Evolutionary conservation across 1,140 invertebrate genomes (phyloP).

Genomic region (Orussus abietinus): DNA sequence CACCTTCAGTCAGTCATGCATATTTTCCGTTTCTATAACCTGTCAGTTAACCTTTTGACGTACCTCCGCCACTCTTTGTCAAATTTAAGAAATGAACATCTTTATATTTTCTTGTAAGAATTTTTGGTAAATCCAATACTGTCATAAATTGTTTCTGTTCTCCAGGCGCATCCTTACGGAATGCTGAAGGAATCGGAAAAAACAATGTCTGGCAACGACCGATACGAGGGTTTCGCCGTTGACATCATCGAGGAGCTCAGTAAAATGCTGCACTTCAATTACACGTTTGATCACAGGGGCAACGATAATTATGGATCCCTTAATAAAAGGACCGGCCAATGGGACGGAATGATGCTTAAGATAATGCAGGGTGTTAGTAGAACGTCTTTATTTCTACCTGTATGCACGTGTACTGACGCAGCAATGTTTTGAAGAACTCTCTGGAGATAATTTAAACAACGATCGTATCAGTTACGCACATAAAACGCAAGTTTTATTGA

Average conservation of each 20-base stretch:
- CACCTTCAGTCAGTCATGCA: too few relatives aligned
- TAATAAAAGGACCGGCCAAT: slow-evolving; percentile 62
- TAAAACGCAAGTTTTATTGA: too few relatives aligned
- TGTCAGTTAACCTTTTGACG: too few relatives aligned
- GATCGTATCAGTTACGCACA: too few relatives aligned
- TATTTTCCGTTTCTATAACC: too few relatives aligned
- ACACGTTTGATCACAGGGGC: slow-evolving; percentile 76
- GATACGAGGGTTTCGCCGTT: slow-evolving; percentile 77
- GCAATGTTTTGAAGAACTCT: too few relatives aligned
- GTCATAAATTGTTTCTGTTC: slow-evolving; percentile 14
- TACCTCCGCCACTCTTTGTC: too few relatives aligned
- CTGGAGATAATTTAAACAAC: too few relatives aligned
- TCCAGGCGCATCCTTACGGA: slow-evolving; percentile 76
- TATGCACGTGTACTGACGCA: too few relatives aligned
- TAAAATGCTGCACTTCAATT: slow-evolving; percentile 80
- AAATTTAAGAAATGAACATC: background rate
- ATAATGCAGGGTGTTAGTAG: slow-evolving; percentile 71
- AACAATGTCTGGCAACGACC: slow-evolving; percentile 72
- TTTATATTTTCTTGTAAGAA: slow-evolving; percentile 2
- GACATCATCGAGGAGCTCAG: slow-evolving; percentile 76
- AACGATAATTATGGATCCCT: slow-evolving; percentile 70
- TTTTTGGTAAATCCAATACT: slow-evolving; percentile 2
- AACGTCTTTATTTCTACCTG: too few relatives aligned
- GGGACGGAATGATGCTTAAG: slow-evolving; percentile 86
- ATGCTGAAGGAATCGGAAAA: slow-evolving; percentile 76